A percentile compares a stretch with the other conserved stretches of the same genome.
These are phyloP conservation scores for Eptatretus burgeri DNA, from an alignment of 2,113 vertebrate species.

Conservation along the genomic window DNA sequence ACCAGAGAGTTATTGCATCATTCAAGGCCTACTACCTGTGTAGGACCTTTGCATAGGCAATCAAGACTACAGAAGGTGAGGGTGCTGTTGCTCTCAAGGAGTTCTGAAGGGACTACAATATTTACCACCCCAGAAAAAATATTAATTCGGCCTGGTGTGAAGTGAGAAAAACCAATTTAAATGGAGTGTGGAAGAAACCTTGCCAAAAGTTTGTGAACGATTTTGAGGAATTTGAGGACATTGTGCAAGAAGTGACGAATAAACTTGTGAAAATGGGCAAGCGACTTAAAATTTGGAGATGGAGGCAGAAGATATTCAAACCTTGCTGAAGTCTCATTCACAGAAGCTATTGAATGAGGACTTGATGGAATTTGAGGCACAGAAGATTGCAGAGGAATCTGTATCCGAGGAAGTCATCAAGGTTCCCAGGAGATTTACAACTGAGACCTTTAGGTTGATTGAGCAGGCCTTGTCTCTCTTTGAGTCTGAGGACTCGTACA, in stretches of 20 bases:
- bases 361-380: neutral
- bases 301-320: neutral
- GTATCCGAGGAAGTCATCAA: neutral
- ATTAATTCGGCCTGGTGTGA: neutral
- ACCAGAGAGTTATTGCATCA: neutral
- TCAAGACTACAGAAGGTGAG: neutral
- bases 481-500: conserved; percentile 1
- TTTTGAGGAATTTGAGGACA: neutral
- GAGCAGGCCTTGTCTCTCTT: neutral
- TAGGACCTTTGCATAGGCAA: neutral
- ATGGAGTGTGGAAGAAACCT: neutral
- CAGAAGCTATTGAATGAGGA: neutral
- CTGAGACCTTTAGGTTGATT: neutral
- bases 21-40: neutral
- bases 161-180: neutral
- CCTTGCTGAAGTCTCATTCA: neutral
- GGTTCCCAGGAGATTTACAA: neutral
- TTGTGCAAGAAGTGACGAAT: neutral
- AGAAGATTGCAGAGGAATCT: neutral
- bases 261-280: neutral
- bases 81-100: neutral
- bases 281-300: neutral
- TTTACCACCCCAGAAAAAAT: neutral
- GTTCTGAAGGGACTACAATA: neutral
- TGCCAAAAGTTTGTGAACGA: neutral